These are phyloP conservation scores for Orthosia incerta DNA, from an alignment of 2,888 invertebrate genomes.

Conservation along the genomic window DNA sequence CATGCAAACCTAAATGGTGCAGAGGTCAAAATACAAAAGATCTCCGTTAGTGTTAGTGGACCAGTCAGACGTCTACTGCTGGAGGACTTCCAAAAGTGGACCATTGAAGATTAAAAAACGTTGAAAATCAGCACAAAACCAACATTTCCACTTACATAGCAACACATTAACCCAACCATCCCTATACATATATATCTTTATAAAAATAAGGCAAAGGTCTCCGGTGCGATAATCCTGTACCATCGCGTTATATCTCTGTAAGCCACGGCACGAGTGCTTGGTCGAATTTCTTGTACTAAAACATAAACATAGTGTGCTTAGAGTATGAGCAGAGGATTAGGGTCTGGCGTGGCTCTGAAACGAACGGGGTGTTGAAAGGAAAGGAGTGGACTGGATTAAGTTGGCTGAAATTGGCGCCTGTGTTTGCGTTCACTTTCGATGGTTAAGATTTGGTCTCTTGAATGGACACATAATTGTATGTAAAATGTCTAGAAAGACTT, in stretches of 20 bases:
- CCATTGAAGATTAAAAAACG: neutral
- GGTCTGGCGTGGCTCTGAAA: slow-evolving; percentile 44
- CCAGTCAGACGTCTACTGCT: neutral
- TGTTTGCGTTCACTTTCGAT: neutral
- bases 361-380: slow-evolving; percentile 24
- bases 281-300: slow-evolving; percentile 67
- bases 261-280: slow-evolving; percentile 50
- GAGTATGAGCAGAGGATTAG: slow-evolving; percentile 66
- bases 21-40: neutral
- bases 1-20: neutral
- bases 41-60: neutral
- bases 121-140: neutral
- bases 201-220: slow-evolving; percentile 55
- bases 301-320: slow-evolving; percentile 66
- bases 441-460: no score
- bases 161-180: slow-evolving; percentile 14
- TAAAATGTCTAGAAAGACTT: no score
- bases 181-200: slow-evolving; percentile 48
- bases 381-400: neutral
- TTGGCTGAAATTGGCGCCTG: neutral
- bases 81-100: no score
- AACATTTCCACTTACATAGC: neutral
- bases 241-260: slow-evolving; percentile 67
- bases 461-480: no score
- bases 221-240: slow-evolving; percentile 55